Conservation (phyloP, 2,113 vertebrate genomes). For the Cairina moschata region DNA sequence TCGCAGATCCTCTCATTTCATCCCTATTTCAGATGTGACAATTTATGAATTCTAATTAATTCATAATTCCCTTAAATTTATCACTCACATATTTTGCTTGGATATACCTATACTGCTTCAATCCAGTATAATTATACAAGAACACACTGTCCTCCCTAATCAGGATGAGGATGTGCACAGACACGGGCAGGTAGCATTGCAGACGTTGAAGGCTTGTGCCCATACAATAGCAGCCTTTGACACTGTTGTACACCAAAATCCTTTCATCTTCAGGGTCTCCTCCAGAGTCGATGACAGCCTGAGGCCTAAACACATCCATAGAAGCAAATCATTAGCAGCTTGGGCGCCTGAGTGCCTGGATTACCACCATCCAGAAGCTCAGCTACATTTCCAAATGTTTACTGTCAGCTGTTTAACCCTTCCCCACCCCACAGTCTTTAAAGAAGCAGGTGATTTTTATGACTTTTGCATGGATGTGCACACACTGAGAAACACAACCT, state of each 20-base stretch:
- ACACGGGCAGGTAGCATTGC: not conserved
- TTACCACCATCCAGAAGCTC: not conserved
- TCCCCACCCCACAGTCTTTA: not conserved
- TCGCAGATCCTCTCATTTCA: not conserved
- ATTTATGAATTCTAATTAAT: not conserved
- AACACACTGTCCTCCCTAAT: slow-evolving; percentile 46
- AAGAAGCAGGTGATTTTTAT: rapidly evolving
- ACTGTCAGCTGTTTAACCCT: not conserved
- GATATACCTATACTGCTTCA: not conserved
- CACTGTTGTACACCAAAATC: not conserved
- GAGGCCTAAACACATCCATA: slow-evolving; percentile 6
- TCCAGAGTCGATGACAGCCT: slow-evolving; percentile 6
- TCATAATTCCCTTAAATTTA: not conserved
- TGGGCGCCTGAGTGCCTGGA: not conserved
- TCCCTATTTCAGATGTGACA: not conserved
- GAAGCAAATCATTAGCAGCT: slow-evolving; percentile 15
- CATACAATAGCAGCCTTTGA: not conserved
- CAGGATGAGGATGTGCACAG: not conserved
- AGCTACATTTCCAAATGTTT: not conserved
- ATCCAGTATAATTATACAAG: not conserved
- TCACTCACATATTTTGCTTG: not conserved
- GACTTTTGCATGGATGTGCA: rapidly evolving
- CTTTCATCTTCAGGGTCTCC: slow-evolving; percentile 32
- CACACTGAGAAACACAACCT: no score
- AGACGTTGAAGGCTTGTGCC: not conserved